Evolutionary conservation across 2,113 vertebrate species (phyloP).

Genomic region (Microcebus murinus): DNA sequence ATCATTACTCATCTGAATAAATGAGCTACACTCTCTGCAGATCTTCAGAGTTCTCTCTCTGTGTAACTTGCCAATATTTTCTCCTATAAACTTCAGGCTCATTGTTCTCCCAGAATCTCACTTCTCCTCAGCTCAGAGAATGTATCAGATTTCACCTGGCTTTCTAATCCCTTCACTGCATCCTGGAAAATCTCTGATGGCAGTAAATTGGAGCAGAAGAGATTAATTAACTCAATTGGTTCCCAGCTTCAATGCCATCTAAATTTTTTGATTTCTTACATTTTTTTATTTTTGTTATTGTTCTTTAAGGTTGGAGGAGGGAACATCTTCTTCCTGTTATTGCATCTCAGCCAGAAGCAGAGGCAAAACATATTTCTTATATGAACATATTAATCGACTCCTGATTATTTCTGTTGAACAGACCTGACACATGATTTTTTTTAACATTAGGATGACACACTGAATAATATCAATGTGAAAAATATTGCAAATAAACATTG

Average conservation of each 20-base stretch:
- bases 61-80: background rate
- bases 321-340: background rate
- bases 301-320: background rate
- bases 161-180: no score
- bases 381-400: background rate
- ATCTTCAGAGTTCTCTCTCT: background rate
- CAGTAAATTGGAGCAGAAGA: background rate
- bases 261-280: background rate
- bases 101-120: background rate
- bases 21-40: background rate
- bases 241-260: background rate
- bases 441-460: background rate
- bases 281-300: background rate
- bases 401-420: background rate
- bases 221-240: background rate
- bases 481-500: background rate
- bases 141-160: background rate
- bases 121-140: background rate
- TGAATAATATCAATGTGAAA: background rate
- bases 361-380: background rate
- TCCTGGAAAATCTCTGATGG: background rate
- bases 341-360: background rate
- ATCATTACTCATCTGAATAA: background rate
- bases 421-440: background rate
- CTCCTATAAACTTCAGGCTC: background rate